Percentiles rank a stretch among this genome's conserved stretches.
Conservation (phyloP, 2,888 invertebrate genomes). For the Pollenia amentaria region DNA sequence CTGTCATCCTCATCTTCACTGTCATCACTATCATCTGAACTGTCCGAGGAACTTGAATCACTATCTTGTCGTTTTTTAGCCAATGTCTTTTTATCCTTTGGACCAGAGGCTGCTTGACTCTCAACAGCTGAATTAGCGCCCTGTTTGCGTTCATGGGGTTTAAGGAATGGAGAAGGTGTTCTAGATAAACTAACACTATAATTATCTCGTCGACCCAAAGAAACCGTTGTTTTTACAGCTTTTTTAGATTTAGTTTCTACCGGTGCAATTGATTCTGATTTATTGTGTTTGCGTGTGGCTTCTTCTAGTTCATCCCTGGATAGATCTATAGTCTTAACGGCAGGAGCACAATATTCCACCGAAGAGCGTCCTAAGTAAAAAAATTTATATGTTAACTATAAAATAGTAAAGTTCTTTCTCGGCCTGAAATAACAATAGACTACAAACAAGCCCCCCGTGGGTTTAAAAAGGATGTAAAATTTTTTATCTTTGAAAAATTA, state of each 20-base stretch:
- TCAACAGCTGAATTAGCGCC: slow-evolving; percentile 53
- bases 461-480: too few relatives aligned
- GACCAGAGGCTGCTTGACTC: slow-evolving; percentile 24
- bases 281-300: slow-evolving; percentile 58
- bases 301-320: slow-evolving; percentile 79
- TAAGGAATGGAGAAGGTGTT: slow-evolving; percentile 93
- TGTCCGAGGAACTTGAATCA: slow-evolving; percentile 85
- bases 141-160: slow-evolving; percentile 84
- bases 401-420: too few relatives aligned
- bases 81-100: slow-evolving; percentile 58
- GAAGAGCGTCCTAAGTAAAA: slow-evolving; percentile 78
- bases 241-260: slow-evolving; percentile 63
- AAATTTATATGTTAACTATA: background rate
- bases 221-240: slow-evolving; percentile 67
- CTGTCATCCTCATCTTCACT: slow-evolving; percentile 79
- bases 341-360: slow-evolving; percentile 79
- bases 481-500: background rate
- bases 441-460: too few relatives aligned
- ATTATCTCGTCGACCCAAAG: slow-evolving; percentile 80
- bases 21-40: slow-evolving; percentile 85
- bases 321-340: slow-evolving; percentile 80
- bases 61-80: slow-evolving; percentile 82
- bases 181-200: slow-evolving; percentile 92
- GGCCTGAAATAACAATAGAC: too few relatives aligned
- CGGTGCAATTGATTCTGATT: slow-evolving; percentile 55